These are phyloP conservation scores for Meliscaeva auricollis DNA, from an alignment of 2,888 invertebrate genomes.

Conservation along the genomic window DNA sequence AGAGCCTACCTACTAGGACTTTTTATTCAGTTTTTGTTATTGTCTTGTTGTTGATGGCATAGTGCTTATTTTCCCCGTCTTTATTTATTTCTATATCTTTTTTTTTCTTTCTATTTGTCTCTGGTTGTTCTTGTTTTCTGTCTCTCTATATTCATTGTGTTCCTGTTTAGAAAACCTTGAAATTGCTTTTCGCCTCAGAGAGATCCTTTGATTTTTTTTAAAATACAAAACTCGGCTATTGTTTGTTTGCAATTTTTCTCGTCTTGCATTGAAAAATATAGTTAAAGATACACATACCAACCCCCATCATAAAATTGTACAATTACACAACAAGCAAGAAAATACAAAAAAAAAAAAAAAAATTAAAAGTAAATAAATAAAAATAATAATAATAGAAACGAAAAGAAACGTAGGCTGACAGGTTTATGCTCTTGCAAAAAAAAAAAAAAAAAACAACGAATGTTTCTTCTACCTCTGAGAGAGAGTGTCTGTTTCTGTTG, in stretches of 20 bases:
- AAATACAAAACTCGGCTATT: slow-evolving; percentile 26
- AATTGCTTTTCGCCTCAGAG: slow-evolving; percentile 62
- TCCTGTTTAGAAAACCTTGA: slow-evolving; percentile 74
- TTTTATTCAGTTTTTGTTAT: background rate
- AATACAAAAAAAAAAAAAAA: slow-evolving; percentile 12
- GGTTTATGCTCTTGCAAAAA: slow-evolving; percentile 49
- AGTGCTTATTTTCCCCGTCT: slow-evolving; percentile 37
- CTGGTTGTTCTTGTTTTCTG: slow-evolving; percentile 29
- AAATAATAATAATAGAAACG: slow-evolving; percentile 13
- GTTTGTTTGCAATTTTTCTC: slow-evolving; percentile 45
- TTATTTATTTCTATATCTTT: slow-evolving; percentile 15
- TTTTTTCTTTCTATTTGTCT: slow-evolving; percentile 20
- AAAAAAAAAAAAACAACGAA: slow-evolving; percentile 41
- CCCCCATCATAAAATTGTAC: slow-evolving; percentile 25
- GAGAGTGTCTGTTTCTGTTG: slow-evolving; percentile 17
- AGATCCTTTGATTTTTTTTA: slow-evolving; percentile 50
- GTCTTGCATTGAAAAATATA: slow-evolving; percentile 36
- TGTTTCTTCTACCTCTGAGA: slow-evolving; percentile 47
- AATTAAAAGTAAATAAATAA: background rate
- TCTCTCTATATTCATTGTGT: slow-evolving; percentile 26
- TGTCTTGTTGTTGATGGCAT: slow-evolving; percentile 35
- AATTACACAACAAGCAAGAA: slow-evolving; percentile 25
- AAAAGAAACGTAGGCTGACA: slow-evolving; percentile 47
- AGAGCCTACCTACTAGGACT: slow-evolving; percentile 22
- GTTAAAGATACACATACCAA: background rate